Conservation (phyloP, 1,140 invertebrate species). For the Diachasma alloeum region DNA sequence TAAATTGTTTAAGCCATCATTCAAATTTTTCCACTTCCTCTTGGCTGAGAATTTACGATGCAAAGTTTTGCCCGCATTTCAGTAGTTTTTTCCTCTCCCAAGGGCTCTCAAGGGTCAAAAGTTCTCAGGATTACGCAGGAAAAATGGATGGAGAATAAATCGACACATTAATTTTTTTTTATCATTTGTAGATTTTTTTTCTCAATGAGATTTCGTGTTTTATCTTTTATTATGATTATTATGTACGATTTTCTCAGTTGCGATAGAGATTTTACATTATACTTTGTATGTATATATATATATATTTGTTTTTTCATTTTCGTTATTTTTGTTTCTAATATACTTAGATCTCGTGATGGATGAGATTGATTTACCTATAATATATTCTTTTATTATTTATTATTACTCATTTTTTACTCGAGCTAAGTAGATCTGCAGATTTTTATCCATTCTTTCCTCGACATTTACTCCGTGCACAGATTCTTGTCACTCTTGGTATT, state of each 20-base stretch:
- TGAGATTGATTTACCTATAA: not conserved
- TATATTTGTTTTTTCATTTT: not conserved
- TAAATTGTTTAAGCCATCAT: no score
- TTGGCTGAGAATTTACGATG: no score
- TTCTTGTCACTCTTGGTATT: not conserved
- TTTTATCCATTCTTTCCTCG: not conserved
- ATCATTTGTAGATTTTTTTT: not conserved
- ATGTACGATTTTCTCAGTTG: slow-evolving; percentile 5
- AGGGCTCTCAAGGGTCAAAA: no score
- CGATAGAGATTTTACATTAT: slow-evolving; percentile 9
- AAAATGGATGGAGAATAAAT: no score
- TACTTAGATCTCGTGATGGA: slow-evolving; percentile 3
- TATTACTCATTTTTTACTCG: not conserved
- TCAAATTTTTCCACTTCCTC: no score
- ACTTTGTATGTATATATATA: not conserved
- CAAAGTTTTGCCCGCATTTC: no score
- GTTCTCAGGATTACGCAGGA: no score
- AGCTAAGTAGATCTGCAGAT: not conserved
- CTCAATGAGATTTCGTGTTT: not conserved
- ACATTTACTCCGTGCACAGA: not conserved
- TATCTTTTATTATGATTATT: slow-evolving; percentile 1
- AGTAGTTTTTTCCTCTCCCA: no score
- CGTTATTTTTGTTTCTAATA: not conserved
- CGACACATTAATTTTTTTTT: not conserved
- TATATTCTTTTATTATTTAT: not conserved